Evolutionary conservation across 2,797 vertebrate genomes (phyloP).

Genomic region (Falco peregrinus): DNA sequence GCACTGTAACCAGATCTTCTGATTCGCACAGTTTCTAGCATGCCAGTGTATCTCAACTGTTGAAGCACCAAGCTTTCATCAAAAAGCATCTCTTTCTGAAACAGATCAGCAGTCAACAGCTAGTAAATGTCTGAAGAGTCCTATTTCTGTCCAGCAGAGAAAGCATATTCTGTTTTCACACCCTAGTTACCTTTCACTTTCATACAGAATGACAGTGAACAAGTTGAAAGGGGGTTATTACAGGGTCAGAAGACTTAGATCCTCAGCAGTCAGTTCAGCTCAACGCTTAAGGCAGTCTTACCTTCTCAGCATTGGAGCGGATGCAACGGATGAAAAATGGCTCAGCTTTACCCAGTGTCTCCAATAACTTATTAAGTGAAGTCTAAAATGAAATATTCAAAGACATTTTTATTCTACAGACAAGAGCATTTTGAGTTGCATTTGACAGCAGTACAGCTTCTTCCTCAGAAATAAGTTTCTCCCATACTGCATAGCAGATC

Average conservation of each 20-base stretch:
- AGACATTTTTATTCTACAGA: neutral
- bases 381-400: conserved; percentile 75
- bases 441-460: neutral
- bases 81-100: conserved; percentile 92
- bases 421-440: neutral
- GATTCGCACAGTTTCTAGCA: conserved; percentile 97
- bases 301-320: conserved; percentile 97
- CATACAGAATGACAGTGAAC: neutral
- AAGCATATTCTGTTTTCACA: neutral
- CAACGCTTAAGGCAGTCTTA: conserved; percentile 31
- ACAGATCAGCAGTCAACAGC: neutral
- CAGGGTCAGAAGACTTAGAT: neutral
- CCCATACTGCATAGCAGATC: neutral
- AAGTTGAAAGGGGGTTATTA: rapidly evolving
- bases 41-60: conserved; percentile 96
- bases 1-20: conserved; percentile 96
- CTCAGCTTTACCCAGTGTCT: conserved; percentile 92
- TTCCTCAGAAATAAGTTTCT: neutral
- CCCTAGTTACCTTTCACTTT: neutral
- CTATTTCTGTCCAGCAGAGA: neutral
- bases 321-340: conserved; percentile 98
- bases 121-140: neutral
- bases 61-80: conserved; percentile 93
- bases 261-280: neutral
- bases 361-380: conserved; percentile 94